Evolutionary conservation across 92 coral and sea anemone species (phyloP).

Genomic region (Plumapathes pennacea): DNA sequence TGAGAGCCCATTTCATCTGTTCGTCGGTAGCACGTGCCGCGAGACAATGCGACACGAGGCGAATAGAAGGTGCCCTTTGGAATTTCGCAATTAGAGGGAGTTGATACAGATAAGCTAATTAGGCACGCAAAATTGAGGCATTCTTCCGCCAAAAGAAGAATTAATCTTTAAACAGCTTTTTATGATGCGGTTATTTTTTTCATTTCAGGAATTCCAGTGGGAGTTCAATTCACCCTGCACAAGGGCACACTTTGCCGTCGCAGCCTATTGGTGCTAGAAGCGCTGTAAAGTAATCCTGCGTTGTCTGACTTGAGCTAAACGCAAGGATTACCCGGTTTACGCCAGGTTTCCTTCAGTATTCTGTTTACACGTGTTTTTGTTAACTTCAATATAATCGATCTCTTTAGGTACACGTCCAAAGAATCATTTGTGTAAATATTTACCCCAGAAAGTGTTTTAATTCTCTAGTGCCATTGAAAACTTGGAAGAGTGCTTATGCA

Average conservation of each 20-base stretch:
- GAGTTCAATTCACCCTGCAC: background rate
- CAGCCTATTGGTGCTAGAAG: background rate
- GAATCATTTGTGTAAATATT: constrained; percentile 76
- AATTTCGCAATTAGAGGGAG: constrained; percentile 16
- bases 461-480: constrained; percentile 54
- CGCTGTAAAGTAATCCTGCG: background rate
- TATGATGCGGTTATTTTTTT: background rate
- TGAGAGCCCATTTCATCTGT: constrained; percentile 43
- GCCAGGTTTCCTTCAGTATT: constrained; percentile 7
- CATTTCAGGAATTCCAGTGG: background rate
- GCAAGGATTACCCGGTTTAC: background rate
- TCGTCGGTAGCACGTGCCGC: constrained; percentile 71
- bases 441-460: constrained; percentile 57
- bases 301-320: background rate
- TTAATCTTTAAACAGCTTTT: constrained; percentile 5
- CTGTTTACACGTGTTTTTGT: constrained; percentile 52
- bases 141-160: constrained; percentile 4
- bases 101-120: constrained; percentile 61
- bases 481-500: constrained; percentile 38
- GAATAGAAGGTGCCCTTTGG: background rate
- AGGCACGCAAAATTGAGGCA: constrained; percentile 1
- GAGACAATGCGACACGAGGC: constrained; percentile 7
- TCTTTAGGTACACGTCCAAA: constrained; percentile 46
- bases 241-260: background rate
- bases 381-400: constrained; percentile 37